phyloP scores from a whole-genome alignment of 64 coral and sea anemone genomes.

The Pachyseris speciosa region DNA sequence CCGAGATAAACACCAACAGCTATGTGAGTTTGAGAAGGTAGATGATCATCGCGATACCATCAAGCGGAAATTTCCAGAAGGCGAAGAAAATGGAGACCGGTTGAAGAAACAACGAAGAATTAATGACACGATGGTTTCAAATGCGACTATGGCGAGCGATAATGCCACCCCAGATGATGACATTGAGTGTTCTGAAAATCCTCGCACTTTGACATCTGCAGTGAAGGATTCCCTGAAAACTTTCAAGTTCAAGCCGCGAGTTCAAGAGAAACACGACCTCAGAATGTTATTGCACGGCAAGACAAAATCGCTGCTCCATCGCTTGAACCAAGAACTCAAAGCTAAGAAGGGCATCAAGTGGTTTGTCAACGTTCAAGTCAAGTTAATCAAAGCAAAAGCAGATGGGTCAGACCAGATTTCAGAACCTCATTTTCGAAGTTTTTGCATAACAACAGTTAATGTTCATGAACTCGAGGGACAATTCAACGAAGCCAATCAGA shows the following conservation, averaged over 20 bases:
- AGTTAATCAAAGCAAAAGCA: conserved; percentile 38
- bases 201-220: conserved; percentile 33
- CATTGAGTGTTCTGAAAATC: not conserved
- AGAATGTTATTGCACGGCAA: conserved; percentile 5
- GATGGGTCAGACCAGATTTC: not conserved
- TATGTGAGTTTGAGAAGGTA: too few relatives aligned
- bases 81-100: too few relatives aligned
- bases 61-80: too few relatives aligned
- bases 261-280: conserved; percentile 32
- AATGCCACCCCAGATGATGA: too few relatives aligned
- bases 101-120: too few relatives aligned
- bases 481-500: conserved; percentile 1
- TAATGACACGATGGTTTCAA: too few relatives aligned
- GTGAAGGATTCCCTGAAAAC: conserved; percentile 40
- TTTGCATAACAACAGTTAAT: conserved; percentile 23
- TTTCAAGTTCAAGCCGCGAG: not conserved
- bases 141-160: too few relatives aligned
- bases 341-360: conserved; percentile 49
- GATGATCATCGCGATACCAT: not conserved
- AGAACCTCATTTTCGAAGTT: conserved; percentile 61
- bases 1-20: too few relatives aligned
- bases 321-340: not conserved
- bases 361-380: conserved; percentile 43
- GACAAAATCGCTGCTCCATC: not conserved
- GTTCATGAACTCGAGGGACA: not conserved